A percentile compares a stretch with the other conserved stretches of the same genome.
Conservation (phyloP, 2,888 invertebrate species). For the Polydrusus pterygomalis region DNA sequence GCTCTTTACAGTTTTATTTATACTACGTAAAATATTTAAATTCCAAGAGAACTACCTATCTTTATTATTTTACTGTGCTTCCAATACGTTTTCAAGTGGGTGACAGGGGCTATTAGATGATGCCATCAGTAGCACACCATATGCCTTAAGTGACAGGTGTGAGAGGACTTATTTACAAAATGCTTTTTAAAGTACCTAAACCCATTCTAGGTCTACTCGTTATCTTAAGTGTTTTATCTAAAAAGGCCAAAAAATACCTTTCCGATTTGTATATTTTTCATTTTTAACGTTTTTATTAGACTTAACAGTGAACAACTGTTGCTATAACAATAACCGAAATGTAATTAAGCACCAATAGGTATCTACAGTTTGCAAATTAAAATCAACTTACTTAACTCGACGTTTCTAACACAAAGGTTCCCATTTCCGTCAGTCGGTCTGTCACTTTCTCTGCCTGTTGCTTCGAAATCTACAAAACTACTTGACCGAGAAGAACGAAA, state of each 20-base stretch:
- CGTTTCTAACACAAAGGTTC: too few species aligned
- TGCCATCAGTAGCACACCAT: conserved; percentile 25
- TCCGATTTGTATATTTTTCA: neutral
- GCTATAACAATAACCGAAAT: neutral
- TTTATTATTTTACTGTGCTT: neutral
- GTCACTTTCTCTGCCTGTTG: too few species aligned
- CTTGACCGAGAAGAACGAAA: too few species aligned
- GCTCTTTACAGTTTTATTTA: neutral
- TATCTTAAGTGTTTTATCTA: conserved; percentile 18
- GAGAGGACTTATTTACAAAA: conserved; percentile 24
- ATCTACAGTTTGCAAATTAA: too few species aligned
- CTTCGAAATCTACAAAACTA: too few species aligned
- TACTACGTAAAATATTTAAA: neutral
- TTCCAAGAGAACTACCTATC: neutral
- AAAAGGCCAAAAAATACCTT: neutral
- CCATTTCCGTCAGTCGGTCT: too few species aligned
- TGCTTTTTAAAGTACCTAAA: conserved; percentile 23
- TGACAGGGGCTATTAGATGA: conserved; percentile 26
- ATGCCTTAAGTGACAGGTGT: conserved; percentile 39
- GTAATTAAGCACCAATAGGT: too few species aligned
- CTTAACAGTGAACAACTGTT: neutral
- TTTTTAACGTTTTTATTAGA: neutral
- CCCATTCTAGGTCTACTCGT: neutral
- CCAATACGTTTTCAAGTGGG: conserved; percentile 9
- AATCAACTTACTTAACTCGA: too few species aligned